Percentiles rank a stretch among this genome's conserved stretches.
Conservation (phyloP, 2,113 vertebrate genomes). For the Chaetodon auriga region DNA sequence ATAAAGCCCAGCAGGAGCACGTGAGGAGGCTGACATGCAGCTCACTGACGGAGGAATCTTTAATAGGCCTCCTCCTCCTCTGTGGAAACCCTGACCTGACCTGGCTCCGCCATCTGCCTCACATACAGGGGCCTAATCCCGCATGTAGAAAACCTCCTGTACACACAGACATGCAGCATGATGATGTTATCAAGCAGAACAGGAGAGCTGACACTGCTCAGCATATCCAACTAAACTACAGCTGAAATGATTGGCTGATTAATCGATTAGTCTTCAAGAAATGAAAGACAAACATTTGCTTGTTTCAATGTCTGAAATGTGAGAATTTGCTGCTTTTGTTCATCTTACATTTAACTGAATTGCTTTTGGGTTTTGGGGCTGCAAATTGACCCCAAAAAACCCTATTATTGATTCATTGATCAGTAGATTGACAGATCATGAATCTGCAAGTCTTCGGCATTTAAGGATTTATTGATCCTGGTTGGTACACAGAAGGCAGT, state of each 20-base stretch:
- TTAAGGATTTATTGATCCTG: background rate
- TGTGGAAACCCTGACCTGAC: constrained; percentile 5
- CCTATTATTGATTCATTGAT: background rate
- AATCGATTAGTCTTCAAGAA: background rate
- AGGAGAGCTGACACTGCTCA: background rate
- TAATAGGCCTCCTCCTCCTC: constrained; percentile 26
- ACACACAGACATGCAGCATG: background rate
- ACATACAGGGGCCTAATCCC: constrained; percentile 42
- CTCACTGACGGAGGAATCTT: constrained; percentile 8
- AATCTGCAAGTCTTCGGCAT: background rate
- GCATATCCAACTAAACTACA: background rate
- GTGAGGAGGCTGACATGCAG: background rate
- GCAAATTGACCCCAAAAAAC: too few species aligned
- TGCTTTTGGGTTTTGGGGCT: too few species aligned
- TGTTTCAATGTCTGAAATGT: background rate
- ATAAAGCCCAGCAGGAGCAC: background rate
- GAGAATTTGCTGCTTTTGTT: background rate
- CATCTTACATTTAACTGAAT: too few species aligned
- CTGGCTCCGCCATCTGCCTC: constrained; percentile 40
- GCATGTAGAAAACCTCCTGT: background rate
- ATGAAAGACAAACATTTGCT: background rate
- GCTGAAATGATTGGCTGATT: too few species aligned
- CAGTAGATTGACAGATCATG: background rate
- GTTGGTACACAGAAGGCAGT: background rate
- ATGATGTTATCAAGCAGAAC: constrained; percentile 11